Evolutionary conservation across 2,888 invertebrate genomes (phyloP).

Genomic region (Linnaemya vulpina): DNA sequence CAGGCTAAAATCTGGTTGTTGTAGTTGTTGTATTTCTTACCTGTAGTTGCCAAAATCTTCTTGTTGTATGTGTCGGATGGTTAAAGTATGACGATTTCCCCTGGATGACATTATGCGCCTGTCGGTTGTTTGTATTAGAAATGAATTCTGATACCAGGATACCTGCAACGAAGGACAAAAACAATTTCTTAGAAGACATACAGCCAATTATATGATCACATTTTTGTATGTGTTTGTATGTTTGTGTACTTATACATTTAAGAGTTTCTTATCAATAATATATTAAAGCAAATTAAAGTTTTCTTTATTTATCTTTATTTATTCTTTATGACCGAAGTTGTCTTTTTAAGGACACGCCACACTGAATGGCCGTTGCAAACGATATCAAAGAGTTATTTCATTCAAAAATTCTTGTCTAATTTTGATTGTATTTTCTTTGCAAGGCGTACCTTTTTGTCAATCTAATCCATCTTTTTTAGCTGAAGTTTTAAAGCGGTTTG

Average conservation of each 20-base stretch:
- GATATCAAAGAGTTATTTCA: background rate
- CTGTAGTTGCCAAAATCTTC: slow-evolving; percentile 89
- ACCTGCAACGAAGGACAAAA: slow-evolving; percentile 83
- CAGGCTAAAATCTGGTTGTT: no score
- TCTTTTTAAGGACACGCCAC: background rate
- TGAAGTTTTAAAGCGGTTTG: no score
- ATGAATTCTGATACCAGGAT: slow-evolving; percentile 89
- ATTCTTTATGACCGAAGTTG: no score
- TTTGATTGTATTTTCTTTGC: no score
- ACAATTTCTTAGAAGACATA: background rate
- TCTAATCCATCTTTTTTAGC: no score
- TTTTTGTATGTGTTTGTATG: no score
- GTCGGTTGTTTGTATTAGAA: slow-evolving; percentile 87
- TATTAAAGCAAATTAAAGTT: background rate
- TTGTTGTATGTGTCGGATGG: slow-evolving; percentile 87
- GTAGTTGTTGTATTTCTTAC: slow-evolving; percentile 82
- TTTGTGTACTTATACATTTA: background rate
- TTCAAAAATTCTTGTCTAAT: background rate
- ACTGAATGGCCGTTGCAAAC: no score
- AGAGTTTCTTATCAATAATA: slow-evolving; percentile 26
- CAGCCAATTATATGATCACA: slow-evolving; percentile 27
- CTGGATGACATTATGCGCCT: slow-evolving; percentile 88
- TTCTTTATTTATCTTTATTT: background rate
- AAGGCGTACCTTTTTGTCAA: no score
- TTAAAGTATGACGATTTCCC: slow-evolving; percentile 87